Evolutionary conservation across 2,797 vertebrate genomes (phyloP).

Genomic region (Phyllotis vaccarum): DNA sequence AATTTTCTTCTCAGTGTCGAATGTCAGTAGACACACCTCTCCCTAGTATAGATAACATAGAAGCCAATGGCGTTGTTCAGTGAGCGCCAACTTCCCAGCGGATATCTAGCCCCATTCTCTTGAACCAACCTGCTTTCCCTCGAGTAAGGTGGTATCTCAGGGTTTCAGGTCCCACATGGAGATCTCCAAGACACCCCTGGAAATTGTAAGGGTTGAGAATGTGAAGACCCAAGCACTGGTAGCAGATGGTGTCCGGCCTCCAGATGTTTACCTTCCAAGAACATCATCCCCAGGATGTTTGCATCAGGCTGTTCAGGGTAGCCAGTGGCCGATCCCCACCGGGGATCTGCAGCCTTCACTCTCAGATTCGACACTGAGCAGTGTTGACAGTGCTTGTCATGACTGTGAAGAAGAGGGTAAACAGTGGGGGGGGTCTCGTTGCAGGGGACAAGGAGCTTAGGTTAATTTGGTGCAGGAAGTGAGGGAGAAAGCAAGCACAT

Average conservation of each 20-base stretch:
- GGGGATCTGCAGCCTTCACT: background rate
- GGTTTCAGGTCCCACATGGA: fast-evolving
- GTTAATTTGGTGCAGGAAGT: background rate
- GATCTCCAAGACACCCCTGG: background rate
- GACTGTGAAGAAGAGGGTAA: too few relatives aligned
- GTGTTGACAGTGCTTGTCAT: fast-evolving
- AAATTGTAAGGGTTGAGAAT: fast-evolving
- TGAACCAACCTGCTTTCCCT: background rate
- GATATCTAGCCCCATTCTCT: background rate
- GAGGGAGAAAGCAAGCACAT: fast-evolving
- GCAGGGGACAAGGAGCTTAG: background rate
- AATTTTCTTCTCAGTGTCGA: background rate
- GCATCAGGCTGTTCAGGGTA: background rate
- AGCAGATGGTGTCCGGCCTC: background rate
- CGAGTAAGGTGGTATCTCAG: fast-evolving
- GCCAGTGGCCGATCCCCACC: background rate
- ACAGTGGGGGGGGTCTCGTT: fast-evolving
- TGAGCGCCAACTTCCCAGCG: background rate
- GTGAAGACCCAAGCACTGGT: background rate
- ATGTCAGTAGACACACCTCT: background rate
- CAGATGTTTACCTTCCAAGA: background rate
- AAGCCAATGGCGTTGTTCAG: background rate
- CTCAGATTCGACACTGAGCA: fast-evolving
- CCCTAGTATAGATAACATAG: too few relatives aligned
- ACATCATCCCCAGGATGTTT: background rate